A percentile compares a stretch with the other conserved stretches of the same genome.
Evolutionary conservation across 2,888 invertebrate species (phyloP).

Genomic region (Rhogogaster chlorosoma): DNA sequence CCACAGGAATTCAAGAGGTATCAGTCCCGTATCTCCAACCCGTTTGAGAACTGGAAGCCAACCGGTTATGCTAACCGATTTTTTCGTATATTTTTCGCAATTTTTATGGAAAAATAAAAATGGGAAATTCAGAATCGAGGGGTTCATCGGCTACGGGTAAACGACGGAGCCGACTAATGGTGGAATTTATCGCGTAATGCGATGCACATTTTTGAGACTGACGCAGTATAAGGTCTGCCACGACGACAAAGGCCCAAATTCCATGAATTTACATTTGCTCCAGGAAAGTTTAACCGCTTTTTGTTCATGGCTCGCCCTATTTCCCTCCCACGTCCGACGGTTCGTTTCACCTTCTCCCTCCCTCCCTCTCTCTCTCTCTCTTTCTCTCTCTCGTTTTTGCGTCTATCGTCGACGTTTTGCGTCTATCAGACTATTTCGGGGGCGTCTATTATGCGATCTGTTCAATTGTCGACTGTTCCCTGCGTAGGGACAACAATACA

Average conservation of each 20-base stretch:
- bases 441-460: constrained; percentile 49
- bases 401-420: constrained; percentile 27
- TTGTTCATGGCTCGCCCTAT: constrained; percentile 21
- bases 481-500: constrained; percentile 30
- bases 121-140: neutral
- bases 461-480: constrained; percentile 46
- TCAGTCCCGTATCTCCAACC: neutral
- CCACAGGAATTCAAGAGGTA: neutral
- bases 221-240: constrained; percentile 10
- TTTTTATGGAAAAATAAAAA: neutral
- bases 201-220: constrained; percentile 43
- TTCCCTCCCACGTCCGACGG: neutral
- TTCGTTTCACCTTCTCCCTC: neutral
- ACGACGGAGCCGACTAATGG: neutral
- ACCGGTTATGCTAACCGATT: neutral
- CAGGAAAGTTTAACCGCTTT: constrained; percentile 27
- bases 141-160: neutral
- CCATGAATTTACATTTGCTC: constrained; percentile 48
- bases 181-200: constrained; percentile 47
- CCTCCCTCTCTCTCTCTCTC: neutral
- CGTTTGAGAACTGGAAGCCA: neutral
- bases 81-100: neutral
- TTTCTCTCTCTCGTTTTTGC: neutral
- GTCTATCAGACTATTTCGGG: constrained; percentile 48
- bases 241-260: constrained; percentile 44